Conservation (phyloP, 2,888 invertebrate genomes). For the Tromatobia lineatoria region DNA sequence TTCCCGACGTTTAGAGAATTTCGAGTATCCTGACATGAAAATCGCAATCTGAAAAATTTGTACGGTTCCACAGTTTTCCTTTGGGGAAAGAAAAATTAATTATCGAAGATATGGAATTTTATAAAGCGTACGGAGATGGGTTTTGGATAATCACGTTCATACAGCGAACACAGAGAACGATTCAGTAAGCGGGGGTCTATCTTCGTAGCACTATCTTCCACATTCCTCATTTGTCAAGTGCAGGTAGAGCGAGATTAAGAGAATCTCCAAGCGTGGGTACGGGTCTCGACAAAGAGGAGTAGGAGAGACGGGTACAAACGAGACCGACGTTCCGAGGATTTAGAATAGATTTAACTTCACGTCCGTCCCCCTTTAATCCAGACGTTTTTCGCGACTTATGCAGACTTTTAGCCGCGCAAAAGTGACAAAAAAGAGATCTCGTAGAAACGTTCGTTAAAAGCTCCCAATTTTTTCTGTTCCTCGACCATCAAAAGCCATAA, state of each 20-base stretch:
- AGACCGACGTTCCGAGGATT: conserved; percentile 72
- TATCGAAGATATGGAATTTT: neutral
- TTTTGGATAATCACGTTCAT: conserved; percentile 69
- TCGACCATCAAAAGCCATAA: conserved; percentile 12
- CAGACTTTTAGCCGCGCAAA: conserved; percentile 16
- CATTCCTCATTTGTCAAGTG: conserved; percentile 76
- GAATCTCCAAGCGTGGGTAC: conserved; percentile 57
- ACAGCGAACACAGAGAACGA: neutral
- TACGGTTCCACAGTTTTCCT: neutral
- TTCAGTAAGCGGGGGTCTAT: conserved; percentile 51
- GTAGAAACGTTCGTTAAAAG: conserved; percentile 10
- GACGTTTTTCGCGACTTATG: conserved; percentile 50
- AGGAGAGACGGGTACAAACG: conserved; percentile 73
- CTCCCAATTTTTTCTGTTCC: neutral
- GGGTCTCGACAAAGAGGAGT: conserved; percentile 21
- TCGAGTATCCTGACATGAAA: too few species aligned
- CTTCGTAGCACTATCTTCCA: conserved; percentile 71
- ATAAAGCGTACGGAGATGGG: conserved; percentile 46
- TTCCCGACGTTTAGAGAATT: too few species aligned
- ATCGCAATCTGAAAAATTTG: neutral
- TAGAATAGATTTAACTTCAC: conserved; percentile 76
- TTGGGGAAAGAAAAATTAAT: neutral
- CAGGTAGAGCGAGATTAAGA: conserved; percentile 74
- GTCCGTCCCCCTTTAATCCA: conserved; percentile 72
- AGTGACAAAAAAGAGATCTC: neutral